A percentile compares a stretch with the other conserved stretches of the same genome.
Evolutionary conservation across 1,140 invertebrate species (phyloP).

Genomic region (Asbolus verrucosus): DNA sequence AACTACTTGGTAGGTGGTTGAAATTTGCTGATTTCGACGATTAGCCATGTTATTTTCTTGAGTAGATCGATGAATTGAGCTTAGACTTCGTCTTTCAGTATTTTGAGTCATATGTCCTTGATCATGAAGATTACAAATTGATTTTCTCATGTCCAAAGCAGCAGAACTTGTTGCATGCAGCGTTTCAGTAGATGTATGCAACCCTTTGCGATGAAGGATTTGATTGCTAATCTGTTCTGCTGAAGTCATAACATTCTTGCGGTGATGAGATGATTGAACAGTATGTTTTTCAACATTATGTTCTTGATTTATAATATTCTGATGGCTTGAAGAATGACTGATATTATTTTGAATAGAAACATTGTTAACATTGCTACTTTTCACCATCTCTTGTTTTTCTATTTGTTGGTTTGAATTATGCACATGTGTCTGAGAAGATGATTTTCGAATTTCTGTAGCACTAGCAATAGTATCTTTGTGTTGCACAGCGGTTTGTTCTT

Average conservation of each 20-base stretch:
- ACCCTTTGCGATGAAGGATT: slow-evolving; percentile 80
- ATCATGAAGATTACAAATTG: slow-evolving; percentile 81
- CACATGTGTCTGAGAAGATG: slow-evolving; percentile 58
- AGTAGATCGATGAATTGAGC: slow-evolving; percentile 77
- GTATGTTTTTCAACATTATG: slow-evolving; percentile 32
- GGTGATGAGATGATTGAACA: slow-evolving; percentile 65
- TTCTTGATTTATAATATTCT: slow-evolving; percentile 14
- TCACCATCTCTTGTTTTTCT: slow-evolving; percentile 41
- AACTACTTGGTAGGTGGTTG: slow-evolving; percentile 63
- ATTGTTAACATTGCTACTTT: no score
- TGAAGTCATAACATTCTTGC: slow-evolving; percentile 79
- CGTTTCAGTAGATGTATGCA: slow-evolving; percentile 68
- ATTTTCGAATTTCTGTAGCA: slow-evolving; percentile 54
- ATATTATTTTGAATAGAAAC: no score
- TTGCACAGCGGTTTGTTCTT: slow-evolving; percentile 43
- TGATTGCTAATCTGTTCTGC: slow-evolving; percentile 80
- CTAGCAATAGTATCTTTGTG: slow-evolving; percentile 1
- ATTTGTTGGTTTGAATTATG: slow-evolving; percentile 42
- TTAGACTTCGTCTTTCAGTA: slow-evolving; percentile 79
- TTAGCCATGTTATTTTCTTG: slow-evolving; percentile 65
- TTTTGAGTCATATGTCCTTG: slow-evolving; percentile 74
- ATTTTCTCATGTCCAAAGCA: slow-evolving; percentile 81
- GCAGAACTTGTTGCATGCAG: slow-evolving; percentile 72
- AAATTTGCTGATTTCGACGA: slow-evolving; percentile 64
- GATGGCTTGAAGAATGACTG: slow-evolving; percentile 1